Percentiles rank a stretch among this genome's conserved stretches.
phyloP scores from a whole-genome alignment of 2,113 vertebrate genomes.

The Nothocercus julius region DNA sequence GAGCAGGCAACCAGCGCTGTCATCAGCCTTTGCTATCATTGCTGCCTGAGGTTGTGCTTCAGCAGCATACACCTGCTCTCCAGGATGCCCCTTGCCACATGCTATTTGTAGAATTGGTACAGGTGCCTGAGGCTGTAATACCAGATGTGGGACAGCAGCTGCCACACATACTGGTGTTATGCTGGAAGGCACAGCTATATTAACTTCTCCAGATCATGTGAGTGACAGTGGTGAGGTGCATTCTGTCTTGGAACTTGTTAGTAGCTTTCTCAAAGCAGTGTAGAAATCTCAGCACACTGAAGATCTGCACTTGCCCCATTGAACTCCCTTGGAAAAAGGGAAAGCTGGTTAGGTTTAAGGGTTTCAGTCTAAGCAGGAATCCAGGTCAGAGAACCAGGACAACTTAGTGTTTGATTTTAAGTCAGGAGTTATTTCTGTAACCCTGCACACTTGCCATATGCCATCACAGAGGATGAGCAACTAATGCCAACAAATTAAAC shows the following conservation, averaged over 20 bases:
- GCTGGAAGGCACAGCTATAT: not conserved
- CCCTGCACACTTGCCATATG: not conserved
- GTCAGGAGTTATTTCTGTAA: not conserved
- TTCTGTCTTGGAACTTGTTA: accelerated
- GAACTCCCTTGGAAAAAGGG: not conserved
- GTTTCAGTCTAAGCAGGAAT: not conserved
- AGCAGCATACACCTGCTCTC: not conserved
- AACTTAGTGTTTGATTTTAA: not conserved
- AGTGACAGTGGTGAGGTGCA: not conserved
- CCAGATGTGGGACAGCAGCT: not conserved
- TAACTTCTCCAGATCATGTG: not conserved
- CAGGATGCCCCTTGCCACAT: not conserved
- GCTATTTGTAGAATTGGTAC: not conserved
- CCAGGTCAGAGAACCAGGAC: not conserved
- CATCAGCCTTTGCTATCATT: not conserved
- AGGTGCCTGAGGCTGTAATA: not conserved
- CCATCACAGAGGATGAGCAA: not conserved
- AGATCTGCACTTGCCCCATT: not conserved
- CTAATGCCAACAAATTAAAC: not conserved
- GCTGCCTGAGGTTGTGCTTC: not conserved
- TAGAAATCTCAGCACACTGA: not conserved
- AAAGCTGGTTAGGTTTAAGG: not conserved
- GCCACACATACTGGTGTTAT: not conserved
- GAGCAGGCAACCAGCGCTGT: not conserved
- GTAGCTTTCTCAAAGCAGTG: not conserved